A percentile compares a stretch with the other conserved stretches of the same genome.
Conservation (phyloP, 2,888 invertebrate species). For the Altica lythri region DNA sequence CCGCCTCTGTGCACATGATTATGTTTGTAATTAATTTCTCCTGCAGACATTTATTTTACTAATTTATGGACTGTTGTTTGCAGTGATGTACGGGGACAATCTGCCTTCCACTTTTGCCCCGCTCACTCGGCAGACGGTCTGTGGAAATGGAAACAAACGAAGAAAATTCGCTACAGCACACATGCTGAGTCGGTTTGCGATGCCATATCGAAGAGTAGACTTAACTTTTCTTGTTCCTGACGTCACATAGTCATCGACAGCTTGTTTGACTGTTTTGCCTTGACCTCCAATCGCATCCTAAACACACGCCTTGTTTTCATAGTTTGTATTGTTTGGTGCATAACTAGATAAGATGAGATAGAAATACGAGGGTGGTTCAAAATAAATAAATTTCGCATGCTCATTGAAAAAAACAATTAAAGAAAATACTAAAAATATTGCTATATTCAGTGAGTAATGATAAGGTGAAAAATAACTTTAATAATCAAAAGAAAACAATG, state of each 20-base stretch:
- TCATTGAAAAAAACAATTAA: too few species aligned
- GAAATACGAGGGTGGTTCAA: too few species aligned
- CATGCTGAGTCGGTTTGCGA: conserved; percentile 15
- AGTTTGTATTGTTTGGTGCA: conserved; percentile 8
- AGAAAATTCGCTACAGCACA: conserved; percentile 14
- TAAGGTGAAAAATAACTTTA: too few species aligned
- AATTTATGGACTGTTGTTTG: conserved; percentile 53
- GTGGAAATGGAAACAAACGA: conserved; percentile 20
- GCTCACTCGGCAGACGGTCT: conserved; percentile 4
- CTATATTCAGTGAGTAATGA: too few species aligned
- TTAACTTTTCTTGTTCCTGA: conserved; percentile 12
- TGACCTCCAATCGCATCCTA: conserved; percentile 31
- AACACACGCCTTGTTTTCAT: conserved; percentile 5
- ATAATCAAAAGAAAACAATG: too few species aligned
- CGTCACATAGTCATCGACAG: conserved; percentile 17
- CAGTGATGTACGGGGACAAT: conserved; percentile 41
- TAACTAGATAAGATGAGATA: conserved; percentile 7
- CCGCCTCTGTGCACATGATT: conserved; percentile 47
- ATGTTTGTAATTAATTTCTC: conserved; percentile 54
- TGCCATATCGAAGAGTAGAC: conserved; percentile 6
- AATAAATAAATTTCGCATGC: too few species aligned
- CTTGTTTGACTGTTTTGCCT: conserved; percentile 28
- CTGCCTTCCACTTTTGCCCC: conserved; percentile 14
- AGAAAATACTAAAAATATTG: too few species aligned
- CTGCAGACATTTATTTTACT: conserved; percentile 54